These are phyloP conservation scores for Eristalis pertinax DNA, from an alignment of 2,888 invertebrate species.

Conservation along the genomic window DNA sequence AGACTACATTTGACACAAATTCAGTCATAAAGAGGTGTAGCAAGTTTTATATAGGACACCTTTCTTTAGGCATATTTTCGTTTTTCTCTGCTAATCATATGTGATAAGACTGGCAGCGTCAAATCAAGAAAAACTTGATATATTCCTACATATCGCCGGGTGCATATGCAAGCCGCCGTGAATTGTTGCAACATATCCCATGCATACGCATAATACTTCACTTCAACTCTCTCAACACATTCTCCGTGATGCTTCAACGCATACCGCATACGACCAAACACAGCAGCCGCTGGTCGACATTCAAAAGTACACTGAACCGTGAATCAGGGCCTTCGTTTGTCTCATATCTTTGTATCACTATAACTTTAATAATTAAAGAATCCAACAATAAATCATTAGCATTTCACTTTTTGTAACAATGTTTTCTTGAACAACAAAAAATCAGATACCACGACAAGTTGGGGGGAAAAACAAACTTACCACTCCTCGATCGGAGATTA, in stretches of 20 bases:
- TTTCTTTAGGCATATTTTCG: neutral
- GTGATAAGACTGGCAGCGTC: neutral
- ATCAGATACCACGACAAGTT: neutral
- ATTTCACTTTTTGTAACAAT: neutral
- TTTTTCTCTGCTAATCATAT: neutral
- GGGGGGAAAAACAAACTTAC: constrained; percentile 32
- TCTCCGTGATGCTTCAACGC: neutral
- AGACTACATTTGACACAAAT: neutral
- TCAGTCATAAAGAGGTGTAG: neutral
- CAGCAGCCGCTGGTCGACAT: neutral
- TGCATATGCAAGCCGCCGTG: neutral
- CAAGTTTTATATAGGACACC: neutral
- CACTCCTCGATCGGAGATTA: constrained; percentile 38
- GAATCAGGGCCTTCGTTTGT: neutral
- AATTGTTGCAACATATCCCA: neutral
- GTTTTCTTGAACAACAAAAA: neutral
- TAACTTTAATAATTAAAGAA: neutral
- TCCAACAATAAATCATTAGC: neutral
- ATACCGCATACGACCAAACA: neutral
- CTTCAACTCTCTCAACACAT: neutral
- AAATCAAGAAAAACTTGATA: neutral
- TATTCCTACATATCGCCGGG: neutral
- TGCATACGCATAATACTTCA: neutral
- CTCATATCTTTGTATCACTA: neutral
- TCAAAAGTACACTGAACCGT: constrained; percentile 5